Evolutionary conservation across 1,140 invertebrate genomes (phyloP).

Genomic region (Calliphora vicina): DNA sequence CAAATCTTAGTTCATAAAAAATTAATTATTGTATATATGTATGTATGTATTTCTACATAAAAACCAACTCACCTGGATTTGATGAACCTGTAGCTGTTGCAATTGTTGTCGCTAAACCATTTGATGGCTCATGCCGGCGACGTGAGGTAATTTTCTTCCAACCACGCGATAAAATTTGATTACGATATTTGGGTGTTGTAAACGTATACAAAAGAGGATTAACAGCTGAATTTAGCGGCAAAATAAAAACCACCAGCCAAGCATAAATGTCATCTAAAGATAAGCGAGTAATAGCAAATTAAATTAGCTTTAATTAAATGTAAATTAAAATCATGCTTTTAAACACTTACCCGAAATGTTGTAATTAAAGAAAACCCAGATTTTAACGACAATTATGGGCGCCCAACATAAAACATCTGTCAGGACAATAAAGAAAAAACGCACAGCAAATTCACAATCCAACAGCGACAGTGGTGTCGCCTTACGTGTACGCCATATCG

Average conservation of each 20-base stretch:
- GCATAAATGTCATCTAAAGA: constrained; percentile 71
- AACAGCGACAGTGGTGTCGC: constrained; percentile 69
- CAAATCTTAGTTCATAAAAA: no score
- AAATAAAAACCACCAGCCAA: constrained; percentile 79
- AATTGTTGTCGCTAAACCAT: constrained; percentile 46
- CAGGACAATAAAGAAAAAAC: constrained; percentile 80
- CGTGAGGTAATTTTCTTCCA: constrained; percentile 61
- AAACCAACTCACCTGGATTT: constrained; percentile 53
- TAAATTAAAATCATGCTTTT: neutral
- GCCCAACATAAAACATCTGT: constrained; percentile 80
- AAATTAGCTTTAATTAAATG: neutral
- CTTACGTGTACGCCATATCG: constrained; percentile 70
- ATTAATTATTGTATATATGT: no score
- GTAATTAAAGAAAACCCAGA: constrained; percentile 69
- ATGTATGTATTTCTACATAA: no score
- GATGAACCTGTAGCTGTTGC: constrained; percentile 58
- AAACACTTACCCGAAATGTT: constrained; percentile 65
- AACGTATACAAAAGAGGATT: constrained; percentile 84
- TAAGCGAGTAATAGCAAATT: neutral
- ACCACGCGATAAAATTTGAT: constrained; percentile 62
- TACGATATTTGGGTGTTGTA: constrained; percentile 74
- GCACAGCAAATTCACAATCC: constrained; percentile 73
- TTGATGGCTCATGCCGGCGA: constrained; percentile 49
- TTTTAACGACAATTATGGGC: constrained; percentile 76
- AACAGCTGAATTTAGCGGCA: constrained; percentile 80